Evolutionary conservation across 2,888 invertebrate genomes (phyloP).

Genomic region (Helicoverpa assulta): DNA sequence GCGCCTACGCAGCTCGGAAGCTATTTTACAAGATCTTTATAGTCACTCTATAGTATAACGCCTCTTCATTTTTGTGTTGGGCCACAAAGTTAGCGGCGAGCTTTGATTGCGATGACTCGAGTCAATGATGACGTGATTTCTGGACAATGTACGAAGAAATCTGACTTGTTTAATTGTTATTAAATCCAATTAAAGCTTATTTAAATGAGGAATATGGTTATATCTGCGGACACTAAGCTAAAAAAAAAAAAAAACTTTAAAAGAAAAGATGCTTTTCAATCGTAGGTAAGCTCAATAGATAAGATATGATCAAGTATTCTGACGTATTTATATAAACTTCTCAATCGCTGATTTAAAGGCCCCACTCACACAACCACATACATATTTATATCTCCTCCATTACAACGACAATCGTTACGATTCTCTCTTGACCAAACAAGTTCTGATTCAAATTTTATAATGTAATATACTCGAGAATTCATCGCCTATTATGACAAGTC

Average conservation of each 20-base stretch:
- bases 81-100: conserved; percentile 33
- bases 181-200: neutral
- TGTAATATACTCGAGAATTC: conserved; percentile 71
- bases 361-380: conserved; percentile 55
- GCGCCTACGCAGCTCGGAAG: conserved; percentile 72
- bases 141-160: no score
- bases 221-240: neutral
- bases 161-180: neutral
- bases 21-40: conserved; percentile 76
- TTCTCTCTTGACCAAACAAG: conserved; percentile 68
- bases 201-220: no score
- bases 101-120: neutral
- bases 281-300: neutral
- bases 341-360: conserved; percentile 54
- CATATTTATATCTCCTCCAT: conserved; percentile 64
- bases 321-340: conserved; percentile 23
- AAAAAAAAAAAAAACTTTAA: no score
- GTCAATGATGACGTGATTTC: neutral
- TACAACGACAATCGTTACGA: conserved; percentile 64
- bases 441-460: conserved; percentile 73
- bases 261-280: no score
- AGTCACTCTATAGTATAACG: conserved; percentile 67
- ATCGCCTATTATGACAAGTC: conserved; percentile 72
- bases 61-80: conserved; percentile 57
- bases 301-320: conserved; percentile 4